Evolutionary conservation across 2,797 vertebrate genomes (phyloP).

Genomic region (Enteromius paludinosus): DNA sequence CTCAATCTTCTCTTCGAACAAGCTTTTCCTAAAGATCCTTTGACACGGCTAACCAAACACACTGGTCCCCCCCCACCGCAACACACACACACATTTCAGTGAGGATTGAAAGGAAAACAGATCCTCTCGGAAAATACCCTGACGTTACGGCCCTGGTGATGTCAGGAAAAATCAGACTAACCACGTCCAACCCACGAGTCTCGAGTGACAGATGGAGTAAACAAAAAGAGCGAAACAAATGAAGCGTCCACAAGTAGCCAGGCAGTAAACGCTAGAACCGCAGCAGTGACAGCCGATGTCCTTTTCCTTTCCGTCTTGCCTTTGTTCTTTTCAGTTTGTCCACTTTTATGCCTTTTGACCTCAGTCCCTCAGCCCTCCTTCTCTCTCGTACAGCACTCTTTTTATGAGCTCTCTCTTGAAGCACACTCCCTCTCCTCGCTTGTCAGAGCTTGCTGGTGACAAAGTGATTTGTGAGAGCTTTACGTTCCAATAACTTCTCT

Average conservation of each 20-base stretch:
- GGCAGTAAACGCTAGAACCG: slow-evolving; percentile 18
- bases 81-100: slow-evolving; percentile 19
- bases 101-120: slow-evolving; percentile 50
- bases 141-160: slow-evolving; percentile 35
- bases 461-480: slow-evolving; percentile 77
- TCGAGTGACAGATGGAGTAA: slow-evolving; percentile 29
- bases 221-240: slow-evolving; percentile 14
- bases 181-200: not conserved
- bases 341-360: slow-evolving; percentile 22
- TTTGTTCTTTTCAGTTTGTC: slow-evolving; percentile 35
- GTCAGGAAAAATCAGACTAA: slow-evolving; percentile 26
- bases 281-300: slow-evolving; percentile 57
- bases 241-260: not conserved
- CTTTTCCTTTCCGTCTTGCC: slow-evolving; percentile 55
- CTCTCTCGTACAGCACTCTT: slow-evolving; percentile 32
- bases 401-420: slow-evolving; percentile 29
- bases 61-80: slow-evolving; percentile 13
- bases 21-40: slow-evolving; percentile 50
- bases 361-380: slow-evolving; percentile 42
- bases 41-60: slow-evolving; percentile 67
- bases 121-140: slow-evolving; percentile 58
- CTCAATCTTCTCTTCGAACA: slow-evolving; percentile 1
- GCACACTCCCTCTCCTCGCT: slow-evolving; percentile 63
- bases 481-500: slow-evolving; percentile 70
- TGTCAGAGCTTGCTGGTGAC: slow-evolving; percentile 79